These are phyloP conservation scores for Morone chrysops DNA, from an alignment of 2,113 vertebrate genomes.

Conservation along the genomic window DNA sequence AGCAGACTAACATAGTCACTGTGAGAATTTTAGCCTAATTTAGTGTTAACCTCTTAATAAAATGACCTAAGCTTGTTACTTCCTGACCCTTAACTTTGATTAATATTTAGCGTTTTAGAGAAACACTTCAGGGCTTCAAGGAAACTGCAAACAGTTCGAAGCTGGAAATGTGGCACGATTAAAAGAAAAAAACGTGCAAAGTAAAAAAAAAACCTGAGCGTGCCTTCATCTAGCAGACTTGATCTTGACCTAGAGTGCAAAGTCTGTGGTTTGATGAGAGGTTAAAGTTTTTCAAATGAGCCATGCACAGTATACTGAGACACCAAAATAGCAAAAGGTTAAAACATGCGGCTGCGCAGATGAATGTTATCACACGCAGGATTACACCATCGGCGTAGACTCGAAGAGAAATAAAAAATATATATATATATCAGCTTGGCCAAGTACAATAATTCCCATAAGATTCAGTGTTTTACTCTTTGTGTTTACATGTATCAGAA, in stretches of 20 bases:
- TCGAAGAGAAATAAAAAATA: neutral
- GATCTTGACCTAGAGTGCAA: neutral
- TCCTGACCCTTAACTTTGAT: neutral
- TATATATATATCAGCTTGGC: neutral
- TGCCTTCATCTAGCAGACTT: neutral
- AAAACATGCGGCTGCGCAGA: conserved; percentile 6
- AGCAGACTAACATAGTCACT: neutral
- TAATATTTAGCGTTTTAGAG: neutral
- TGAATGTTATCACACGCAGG: conserved; percentile 3
- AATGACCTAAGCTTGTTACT: neutral
- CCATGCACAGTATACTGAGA: conserved; percentile 3
- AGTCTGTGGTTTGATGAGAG: neutral
- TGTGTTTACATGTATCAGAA: neutral
- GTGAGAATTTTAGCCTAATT: neutral
- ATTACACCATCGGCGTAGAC: conserved; percentile 13
- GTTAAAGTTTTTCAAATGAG: conserved; percentile 21
- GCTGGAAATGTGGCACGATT: neutral
- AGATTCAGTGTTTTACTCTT: conserved; percentile 6
- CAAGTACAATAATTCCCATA: conserved; percentile 8
- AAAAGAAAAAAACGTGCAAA: neutral
- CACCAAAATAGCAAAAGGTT: conserved; percentile 27
- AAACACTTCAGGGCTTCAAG: neutral
- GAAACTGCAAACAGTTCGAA: neutral
- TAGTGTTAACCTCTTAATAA: neutral
- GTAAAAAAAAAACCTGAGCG: neutral